phyloP scores from a whole-genome alignment of 1,140 invertebrate genomes.

The Zaprionus gabonicus region DNA sequence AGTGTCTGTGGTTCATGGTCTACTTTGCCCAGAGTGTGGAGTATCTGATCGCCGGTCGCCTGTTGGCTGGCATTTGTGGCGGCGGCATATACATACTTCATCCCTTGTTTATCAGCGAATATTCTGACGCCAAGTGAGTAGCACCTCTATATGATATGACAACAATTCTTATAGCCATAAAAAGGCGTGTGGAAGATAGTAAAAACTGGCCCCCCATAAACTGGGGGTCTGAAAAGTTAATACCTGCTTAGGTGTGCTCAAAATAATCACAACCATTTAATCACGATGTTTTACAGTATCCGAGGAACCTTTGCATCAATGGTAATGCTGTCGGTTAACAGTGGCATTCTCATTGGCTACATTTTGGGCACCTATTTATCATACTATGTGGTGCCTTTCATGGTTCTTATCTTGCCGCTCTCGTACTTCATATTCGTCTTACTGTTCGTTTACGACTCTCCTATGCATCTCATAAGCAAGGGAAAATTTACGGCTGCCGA shows the following conservation, averaged over 20 bases:
- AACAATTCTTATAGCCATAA: neutral
- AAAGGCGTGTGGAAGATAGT: slow-evolving; percentile 6
- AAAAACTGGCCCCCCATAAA: neutral
- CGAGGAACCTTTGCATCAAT: slow-evolving; percentile 71
- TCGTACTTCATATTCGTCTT: slow-evolving; percentile 49
- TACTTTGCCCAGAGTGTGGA: slow-evolving; percentile 66
- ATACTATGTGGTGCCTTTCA: slow-evolving; percentile 55
- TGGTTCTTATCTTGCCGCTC: slow-evolving; percentile 50
- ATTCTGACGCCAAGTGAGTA: slow-evolving; percentile 74
- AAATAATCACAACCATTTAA: neutral
- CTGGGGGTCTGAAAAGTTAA: neutral
- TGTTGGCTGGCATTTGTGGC: slow-evolving; percentile 79
- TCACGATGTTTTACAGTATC: slow-evolving; percentile 47
- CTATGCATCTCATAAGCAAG: slow-evolving; percentile 62
- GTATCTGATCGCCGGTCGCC: slow-evolving; percentile 76
- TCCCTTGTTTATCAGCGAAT: slow-evolving; percentile 75
- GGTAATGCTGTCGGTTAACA: slow-evolving; percentile 63
- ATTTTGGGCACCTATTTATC: slow-evolving; percentile 64
- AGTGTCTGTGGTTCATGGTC: slow-evolving; percentile 72
- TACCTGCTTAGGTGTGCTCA: neutral
- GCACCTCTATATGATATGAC: neutral
- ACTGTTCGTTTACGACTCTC: slow-evolving; percentile 66
- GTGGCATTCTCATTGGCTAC: slow-evolving; percentile 64
- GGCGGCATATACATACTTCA: slow-evolving; percentile 70
- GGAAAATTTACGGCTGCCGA: slow-evolving; percentile 51